Evolutionary conservation across 1,140 invertebrate species (phyloP).

Genomic region (Protaetia brevitarsis): DNA sequence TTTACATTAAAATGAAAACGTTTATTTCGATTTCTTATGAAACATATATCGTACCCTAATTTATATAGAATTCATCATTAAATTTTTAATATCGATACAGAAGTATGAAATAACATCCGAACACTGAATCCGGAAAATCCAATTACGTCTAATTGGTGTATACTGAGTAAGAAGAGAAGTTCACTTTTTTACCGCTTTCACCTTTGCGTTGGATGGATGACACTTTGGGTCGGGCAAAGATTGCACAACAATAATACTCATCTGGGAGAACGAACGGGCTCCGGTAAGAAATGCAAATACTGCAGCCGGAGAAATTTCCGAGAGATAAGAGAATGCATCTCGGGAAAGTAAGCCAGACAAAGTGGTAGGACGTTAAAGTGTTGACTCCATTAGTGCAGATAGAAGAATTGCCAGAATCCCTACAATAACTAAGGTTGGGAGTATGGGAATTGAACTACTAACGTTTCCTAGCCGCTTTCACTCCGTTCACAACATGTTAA

Average conservation of each 20-base stretch:
- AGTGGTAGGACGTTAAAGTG: conserved; percentile 1
- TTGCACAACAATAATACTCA: background rate
- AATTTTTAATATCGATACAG: no score
- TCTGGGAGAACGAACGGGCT: background rate
- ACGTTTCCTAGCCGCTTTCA: background rate
- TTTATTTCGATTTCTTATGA: no score
- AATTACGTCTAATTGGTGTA: no score
- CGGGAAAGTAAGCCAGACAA: conserved; percentile 1
- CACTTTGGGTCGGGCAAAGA: background rate
- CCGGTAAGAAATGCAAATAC: background rate
- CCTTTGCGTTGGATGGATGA: no score
- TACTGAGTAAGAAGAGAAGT: no score
- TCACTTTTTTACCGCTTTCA: no score
- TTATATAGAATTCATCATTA: no score
- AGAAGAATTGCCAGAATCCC: background rate
- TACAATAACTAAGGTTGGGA: background rate
- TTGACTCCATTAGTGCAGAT: background rate
- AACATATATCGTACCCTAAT: no score
- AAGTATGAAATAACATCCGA: no score
- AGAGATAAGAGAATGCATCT: conserved; percentile 10
- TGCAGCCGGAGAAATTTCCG: background rate
- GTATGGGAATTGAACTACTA: conserved; percentile 1
- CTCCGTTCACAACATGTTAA: background rate
- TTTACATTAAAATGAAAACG: no score
- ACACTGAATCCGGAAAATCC: no score